Conservation (phyloP, 2,797 vertebrate genomes). For the Hoplostethus mediterraneus region DNA sequence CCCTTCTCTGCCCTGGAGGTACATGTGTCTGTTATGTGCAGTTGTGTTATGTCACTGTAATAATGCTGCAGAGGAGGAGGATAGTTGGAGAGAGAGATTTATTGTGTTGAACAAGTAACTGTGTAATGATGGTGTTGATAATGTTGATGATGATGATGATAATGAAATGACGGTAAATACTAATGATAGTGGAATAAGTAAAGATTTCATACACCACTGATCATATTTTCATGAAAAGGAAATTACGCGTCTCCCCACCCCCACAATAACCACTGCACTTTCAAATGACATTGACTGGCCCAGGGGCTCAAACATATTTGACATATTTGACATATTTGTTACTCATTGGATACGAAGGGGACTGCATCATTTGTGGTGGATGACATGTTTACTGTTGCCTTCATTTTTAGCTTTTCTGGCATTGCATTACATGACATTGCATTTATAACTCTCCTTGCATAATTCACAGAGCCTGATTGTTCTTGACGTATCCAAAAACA, state of each 20-base stretch:
- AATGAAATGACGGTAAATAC: not conserved
- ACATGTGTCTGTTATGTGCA: conserved; percentile 6
- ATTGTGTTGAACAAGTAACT: not conserved
- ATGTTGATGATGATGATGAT: not conserved
- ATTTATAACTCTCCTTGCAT: conserved; percentile 17
- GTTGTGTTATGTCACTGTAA: not conserved
- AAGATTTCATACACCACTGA: too few relatives aligned
- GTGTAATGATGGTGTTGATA: too few relatives aligned
- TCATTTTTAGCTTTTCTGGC: not conserved
- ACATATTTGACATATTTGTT: too few relatives aligned
- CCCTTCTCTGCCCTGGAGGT: conserved; percentile 84
- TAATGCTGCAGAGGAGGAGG: not conserved
- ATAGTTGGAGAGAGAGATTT: not conserved
- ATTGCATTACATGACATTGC: not conserved
- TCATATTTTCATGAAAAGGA: too few relatives aligned
- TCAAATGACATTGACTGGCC: too few relatives aligned
- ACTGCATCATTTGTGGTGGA: too few relatives aligned
- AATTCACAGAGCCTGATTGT: conserved; percentile 85
- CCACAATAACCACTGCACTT: too few relatives aligned
- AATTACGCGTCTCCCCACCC: too few relatives aligned
- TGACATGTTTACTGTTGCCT: not conserved
- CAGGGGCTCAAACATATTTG: too few relatives aligned
- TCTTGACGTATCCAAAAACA: conserved; percentile 91
- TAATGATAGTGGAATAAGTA: conserved; percentile 4
- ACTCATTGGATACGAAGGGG: too few relatives aligned